These are phyloP conservation scores for Apteryx mantelli DNA, from an alignment of 2,113 vertebrate genomes.

Conservation along the genomic window DNA sequence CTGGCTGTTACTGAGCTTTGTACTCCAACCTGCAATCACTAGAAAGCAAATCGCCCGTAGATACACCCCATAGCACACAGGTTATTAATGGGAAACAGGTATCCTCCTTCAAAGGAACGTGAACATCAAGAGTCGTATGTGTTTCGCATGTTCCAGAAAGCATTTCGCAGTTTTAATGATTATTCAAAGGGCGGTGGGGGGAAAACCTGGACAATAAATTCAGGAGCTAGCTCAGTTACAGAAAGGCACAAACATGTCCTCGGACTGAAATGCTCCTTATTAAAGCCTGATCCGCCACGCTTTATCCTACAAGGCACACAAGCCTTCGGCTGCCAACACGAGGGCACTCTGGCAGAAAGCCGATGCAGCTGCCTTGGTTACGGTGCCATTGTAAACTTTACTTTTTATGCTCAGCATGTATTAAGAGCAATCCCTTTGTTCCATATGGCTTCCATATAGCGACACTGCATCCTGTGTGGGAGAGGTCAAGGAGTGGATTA, in stretches of 20 bases:
- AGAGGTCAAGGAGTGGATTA: conserved; percentile 67
- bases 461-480: conserved; percentile 53
- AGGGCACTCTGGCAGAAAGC: conserved; percentile 48
- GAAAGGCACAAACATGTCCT: neutral
- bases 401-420: conserved; percentile 15
- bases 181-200: neutral
- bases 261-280: neutral
- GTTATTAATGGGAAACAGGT: conserved; percentile 70
- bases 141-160: conserved; percentile 56
- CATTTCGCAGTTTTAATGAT: conserved; percentile 39
- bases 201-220: neutral
- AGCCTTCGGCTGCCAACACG: conserved; percentile 12
- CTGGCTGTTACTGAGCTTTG: conserved; percentile 44
- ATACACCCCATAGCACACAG: neutral
- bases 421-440: conserved; percentile 51
- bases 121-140: neutral
- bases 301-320: neutral
- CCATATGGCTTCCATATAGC: conserved; percentile 66
- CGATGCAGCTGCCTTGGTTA: conserved; percentile 35
- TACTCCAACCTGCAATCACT: conserved; percentile 53
- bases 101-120: conserved; percentile 56
- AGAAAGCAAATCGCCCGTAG: conserved; percentile 56
- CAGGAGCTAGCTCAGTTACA: neutral
- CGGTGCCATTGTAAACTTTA: conserved; percentile 37
- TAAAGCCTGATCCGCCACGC: neutral